Evolutionary conservation across 2,888 invertebrate genomes (phyloP), one percentile per base, ranked within the genome.

Genomic region (Diaperis boleti): DNA sequence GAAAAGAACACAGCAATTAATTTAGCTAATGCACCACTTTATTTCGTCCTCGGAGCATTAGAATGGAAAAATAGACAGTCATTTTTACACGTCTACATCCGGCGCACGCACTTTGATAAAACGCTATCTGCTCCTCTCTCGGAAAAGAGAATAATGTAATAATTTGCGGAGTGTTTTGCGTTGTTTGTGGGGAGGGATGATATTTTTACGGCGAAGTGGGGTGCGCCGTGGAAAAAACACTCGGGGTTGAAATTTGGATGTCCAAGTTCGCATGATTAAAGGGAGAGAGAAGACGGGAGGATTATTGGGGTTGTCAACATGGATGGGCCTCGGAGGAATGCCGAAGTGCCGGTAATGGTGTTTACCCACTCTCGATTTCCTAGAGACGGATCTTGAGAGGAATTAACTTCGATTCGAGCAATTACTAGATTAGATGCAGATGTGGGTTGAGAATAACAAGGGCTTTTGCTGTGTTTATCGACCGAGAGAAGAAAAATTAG

Each of bases 11-110:
- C 31, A 56, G 64, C 69, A 72, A 72, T 71, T 71, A 72, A 72
- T 71, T 68, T 64, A 62, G 54, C 70, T 71, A 72, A 72, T 72
- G 70, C 67, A 70, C 56, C 70, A 67, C 69, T 70, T 70, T 70
- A 69, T 71, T 69, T 61, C 59, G 47, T 50, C 64, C 57, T 63
- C 37, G 45, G 63, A 61, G 64, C 67, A 66, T 67, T 68, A 65
- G 67, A 69, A 70, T 69, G 67, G 69, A 70, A 72, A 72, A 72
- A 72, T 72, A 64, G 69, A 62, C 47, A 44, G 69, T 61, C 60
- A 71, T 72, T 72, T 72, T 72, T 72, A 69, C 66, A 65, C 60
- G 72, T 69, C 67, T 56, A 63, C 65, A 67, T 66, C 66, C 68
- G 59, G 60, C 67, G 65, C 69, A 68, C 67, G 68, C 66, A 66